These are phyloP conservation scores for Pelochelys cantorii DNA, from an alignment of 2,797 vertebrate species.

Conservation along the genomic window DNA sequence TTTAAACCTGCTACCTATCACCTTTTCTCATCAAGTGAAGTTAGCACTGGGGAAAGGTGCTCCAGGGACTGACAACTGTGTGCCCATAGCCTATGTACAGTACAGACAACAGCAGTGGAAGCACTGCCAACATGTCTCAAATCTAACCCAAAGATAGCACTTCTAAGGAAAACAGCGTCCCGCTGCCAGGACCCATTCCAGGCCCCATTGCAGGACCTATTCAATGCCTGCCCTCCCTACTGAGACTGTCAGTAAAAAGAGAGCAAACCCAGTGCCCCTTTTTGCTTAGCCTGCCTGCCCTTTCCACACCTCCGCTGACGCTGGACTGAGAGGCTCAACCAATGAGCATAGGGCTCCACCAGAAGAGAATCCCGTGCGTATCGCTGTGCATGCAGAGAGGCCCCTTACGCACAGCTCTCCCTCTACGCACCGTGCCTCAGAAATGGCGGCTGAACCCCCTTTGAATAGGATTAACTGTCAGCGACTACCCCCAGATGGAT, in stretches of 20 bases:
- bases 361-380: background rate
- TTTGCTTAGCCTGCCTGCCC: background rate
- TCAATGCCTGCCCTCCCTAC: background rate
- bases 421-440: slow-evolving; percentile 66
- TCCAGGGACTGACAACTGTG: accelerated
- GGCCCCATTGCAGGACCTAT: background rate
- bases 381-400: background rate
- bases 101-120: background rate
- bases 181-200: background rate
- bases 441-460: slow-evolving; percentile 85
- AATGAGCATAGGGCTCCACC: background rate
- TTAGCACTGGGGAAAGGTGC: background rate
- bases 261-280: accelerated
- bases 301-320: accelerated
- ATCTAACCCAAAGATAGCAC: background rate
- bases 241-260: accelerated
- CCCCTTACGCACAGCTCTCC: background rate
- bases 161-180: background rate
- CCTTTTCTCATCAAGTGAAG: background rate
- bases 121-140: accelerated
- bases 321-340: background rate
- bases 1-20: background rate
- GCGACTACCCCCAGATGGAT: slow-evolving; percentile 48
- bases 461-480: slow-evolving; percentile 76
- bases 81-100: accelerated